phyloP scores from a whole-genome alignment of 2,888 invertebrate genomes.

The Sipha maydis region DNA sequence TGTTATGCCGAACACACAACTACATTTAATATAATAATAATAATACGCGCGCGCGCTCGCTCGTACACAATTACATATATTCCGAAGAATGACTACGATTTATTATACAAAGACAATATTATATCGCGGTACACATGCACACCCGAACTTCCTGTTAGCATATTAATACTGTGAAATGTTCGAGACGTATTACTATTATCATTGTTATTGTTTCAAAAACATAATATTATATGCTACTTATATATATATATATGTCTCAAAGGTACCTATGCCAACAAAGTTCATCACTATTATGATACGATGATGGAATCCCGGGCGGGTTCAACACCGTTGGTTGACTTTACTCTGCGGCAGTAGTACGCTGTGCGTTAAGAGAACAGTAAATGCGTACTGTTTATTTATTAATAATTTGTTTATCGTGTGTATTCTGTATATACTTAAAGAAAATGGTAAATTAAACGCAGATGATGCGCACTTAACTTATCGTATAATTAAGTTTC shows the following conservation, averaged over 20 bases:
- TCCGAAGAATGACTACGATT: too few relatives aligned
- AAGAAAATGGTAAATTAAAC: conserved; percentile 23
- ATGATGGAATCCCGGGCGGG: conserved; percentile 7
- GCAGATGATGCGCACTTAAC: neutral
- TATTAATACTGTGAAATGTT: conserved; percentile 16
- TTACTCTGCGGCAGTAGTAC: too few relatives aligned
- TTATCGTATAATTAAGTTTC: conserved; percentile 1
- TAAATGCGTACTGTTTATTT: conserved; percentile 22
- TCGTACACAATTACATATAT: too few relatives aligned
- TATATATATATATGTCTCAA: neutral
- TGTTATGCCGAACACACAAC: neutral
- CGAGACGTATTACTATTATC: neutral
- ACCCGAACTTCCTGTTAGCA: neutral
- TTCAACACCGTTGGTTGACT: conserved; percentile 24
- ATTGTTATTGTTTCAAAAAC: conserved; percentile 20
- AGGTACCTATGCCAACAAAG: conserved; percentile 31
- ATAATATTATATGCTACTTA: neutral
- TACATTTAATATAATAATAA: neutral
- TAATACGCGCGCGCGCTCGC: neutral
- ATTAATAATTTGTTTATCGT: conserved; percentile 16
- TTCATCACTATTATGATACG: neutral
- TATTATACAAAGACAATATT: neutral
- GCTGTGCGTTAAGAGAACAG: neutral
- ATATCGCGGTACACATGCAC: neutral
- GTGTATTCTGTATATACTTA: neutral